Conservation (phyloP, 2,888 invertebrate species). For the Eumacrocentrus americanus region DNA sequence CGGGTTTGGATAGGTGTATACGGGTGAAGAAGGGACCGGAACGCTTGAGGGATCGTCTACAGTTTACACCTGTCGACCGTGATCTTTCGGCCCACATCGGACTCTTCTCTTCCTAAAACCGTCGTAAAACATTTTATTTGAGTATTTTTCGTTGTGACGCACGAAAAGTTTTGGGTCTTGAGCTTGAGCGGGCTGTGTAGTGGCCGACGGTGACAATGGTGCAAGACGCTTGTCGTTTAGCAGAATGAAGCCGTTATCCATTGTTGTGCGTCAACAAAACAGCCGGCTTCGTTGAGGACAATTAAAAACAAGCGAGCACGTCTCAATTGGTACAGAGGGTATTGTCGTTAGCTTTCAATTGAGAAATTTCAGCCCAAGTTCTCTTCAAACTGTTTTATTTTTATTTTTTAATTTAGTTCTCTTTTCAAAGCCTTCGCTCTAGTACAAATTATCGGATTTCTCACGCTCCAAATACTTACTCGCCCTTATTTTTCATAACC, state of each 20-base stretch:
- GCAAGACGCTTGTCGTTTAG: not conserved
- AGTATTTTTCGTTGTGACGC: too few species aligned
- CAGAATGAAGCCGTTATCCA: conserved; percentile 24
- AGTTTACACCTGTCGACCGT: conserved; percentile 14
- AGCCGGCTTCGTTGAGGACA: conserved; percentile 46
- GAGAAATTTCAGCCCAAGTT: conserved; percentile 2
- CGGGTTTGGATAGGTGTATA: conserved; percentile 12
- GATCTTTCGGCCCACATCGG: conserved; percentile 3
- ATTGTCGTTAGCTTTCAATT: conserved; percentile 18
- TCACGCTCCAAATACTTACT: conserved; percentile 7
- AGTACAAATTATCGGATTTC: conserved; percentile 12
- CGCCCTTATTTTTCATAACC: not conserved
- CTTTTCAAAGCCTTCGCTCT: too few species aligned
- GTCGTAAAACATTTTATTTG: too few species aligned
- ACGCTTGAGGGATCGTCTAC: conserved; percentile 3
- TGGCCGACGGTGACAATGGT: not conserved
- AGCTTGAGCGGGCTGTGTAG: too few species aligned
- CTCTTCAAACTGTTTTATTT: conserved; percentile 4
- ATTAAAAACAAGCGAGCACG: conserved; percentile 47
- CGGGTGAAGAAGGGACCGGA: conserved; percentile 1
- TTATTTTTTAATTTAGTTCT: not conserved
- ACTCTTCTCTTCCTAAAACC: too few species aligned
- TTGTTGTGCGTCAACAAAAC: conserved; percentile 19
- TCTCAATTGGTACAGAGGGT: conserved; percentile 44
- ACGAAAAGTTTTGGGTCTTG: too few species aligned